Evolutionary conservation across 1,140 invertebrate species (phyloP), one percentile per base, ranked within the genome.

Genomic region (Camponotus vicinus): DNA sequence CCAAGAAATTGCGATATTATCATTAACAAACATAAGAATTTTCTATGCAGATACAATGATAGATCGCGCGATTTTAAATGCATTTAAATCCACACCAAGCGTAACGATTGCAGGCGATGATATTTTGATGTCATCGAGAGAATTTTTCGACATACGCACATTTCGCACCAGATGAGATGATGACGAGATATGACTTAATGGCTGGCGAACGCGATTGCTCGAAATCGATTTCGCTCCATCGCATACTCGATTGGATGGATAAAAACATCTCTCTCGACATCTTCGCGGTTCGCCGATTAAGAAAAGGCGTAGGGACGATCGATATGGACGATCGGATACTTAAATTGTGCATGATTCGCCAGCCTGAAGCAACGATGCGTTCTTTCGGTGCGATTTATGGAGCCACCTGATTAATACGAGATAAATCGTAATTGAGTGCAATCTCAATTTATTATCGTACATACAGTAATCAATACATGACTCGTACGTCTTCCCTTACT

Each of bases 251-350:
- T 79, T 64, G 64, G 63, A 42, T 61, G 82, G 84, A 84, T 84
- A 83, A 84, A 71, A 84, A 71, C 69, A 70, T 84, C 85, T 71
- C 55, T 57, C 57, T 85, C 85, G 45, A 73, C 66, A 42, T 84
- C 27, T 86, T 83, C 78, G 66, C 73, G 67, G 85, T 86, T 73
- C 85, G 76, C 37, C 84, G 84, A 86, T 86, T 86, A 82, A 86
- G 84, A 86, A 78, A 69, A 86, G 49, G 32, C 52, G 42, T 40
- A 40, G 6, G 27, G 40, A 79, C 42, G 63, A 45, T 57, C 64
- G 76, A 40, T 59, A 27, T 21, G 59, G 49, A 64, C 71, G 71
- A 59, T 32, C 34, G 37, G 71, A 27, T 3, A 37, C 15, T 84
- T 84, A 84, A 82, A 82, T 71, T 13, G 78, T 34, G 67, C 27